Percentiles rank a stretch among this genome's conserved stretches.
Conservation (phyloP, 1,140 invertebrate species). For the Schlechtendalia chinensis region DNA sequence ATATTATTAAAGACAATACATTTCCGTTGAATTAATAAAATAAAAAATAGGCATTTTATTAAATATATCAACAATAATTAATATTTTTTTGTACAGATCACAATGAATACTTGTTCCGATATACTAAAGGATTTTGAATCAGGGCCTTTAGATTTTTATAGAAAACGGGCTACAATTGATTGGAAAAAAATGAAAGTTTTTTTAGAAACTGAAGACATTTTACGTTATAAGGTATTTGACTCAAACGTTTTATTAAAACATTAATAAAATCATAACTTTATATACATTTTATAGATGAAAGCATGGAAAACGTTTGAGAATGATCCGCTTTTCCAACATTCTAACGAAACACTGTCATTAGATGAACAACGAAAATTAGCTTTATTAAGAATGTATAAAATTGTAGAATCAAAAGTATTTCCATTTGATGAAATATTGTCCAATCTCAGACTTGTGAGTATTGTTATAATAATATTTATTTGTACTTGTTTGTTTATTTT, state of each 20-base stretch:
- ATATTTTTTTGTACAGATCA: constrained; percentile 4
- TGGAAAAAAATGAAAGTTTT: constrained; percentile 77
- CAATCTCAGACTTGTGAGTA: constrained; percentile 17
- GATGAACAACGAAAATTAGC: constrained; percentile 71
- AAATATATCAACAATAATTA: background rate
- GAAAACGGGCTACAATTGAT: constrained; percentile 74
- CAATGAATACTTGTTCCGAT: constrained; percentile 36
- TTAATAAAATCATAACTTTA: background rate
- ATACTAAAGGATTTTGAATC: constrained; percentile 52
- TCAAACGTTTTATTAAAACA: background rate
- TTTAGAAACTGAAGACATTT: constrained; percentile 65
- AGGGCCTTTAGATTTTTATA: constrained; percentile 66
- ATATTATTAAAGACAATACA: background rate
- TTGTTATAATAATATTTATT: background rate
- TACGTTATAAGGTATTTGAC: constrained; percentile 59
- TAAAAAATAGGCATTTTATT: background rate
- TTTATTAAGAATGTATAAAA: constrained; percentile 59
- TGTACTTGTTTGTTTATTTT: background rate
- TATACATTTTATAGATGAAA: constrained; percentile 67
- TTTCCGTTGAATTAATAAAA: background rate
- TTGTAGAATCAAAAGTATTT: constrained; percentile 52
- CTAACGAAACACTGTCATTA: constrained; percentile 58
- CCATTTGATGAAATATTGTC: constrained; percentile 57
- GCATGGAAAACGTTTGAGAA: constrained; percentile 77
- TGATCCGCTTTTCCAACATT: constrained; percentile 73